Conservation (phyloP, 2,113 vertebrate genomes). For the Anoura caudifer region DNA sequence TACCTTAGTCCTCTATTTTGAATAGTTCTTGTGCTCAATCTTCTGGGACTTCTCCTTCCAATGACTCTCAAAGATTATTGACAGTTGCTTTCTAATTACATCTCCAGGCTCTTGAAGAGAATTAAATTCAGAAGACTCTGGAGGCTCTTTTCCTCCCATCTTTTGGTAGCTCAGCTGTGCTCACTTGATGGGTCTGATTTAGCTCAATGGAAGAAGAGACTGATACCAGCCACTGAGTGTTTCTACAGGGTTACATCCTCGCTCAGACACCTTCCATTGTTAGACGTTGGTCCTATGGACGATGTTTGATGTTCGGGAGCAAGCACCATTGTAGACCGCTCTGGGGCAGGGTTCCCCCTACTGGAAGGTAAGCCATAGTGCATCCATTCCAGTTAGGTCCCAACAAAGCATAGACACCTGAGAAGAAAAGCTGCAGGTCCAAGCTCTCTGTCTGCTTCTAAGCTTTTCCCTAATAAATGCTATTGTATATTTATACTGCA, state of each 20-base stretch:
- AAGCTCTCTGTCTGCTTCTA: background rate
- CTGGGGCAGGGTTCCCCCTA: background rate
- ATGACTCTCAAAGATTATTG: background rate
- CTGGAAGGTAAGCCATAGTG: background rate
- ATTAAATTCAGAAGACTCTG: background rate
- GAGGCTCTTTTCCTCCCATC: background rate
- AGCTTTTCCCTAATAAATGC: background rate
- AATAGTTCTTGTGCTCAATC: background rate
- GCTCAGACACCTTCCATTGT: background rate
- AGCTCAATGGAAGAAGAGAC: background rate
- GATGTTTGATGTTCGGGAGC: background rate
- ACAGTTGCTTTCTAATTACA: background rate
- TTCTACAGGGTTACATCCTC: background rate
- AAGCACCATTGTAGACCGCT: background rate
- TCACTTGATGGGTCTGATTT: background rate
- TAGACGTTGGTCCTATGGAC: background rate
- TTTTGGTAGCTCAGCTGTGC: background rate
- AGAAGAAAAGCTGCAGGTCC: background rate
- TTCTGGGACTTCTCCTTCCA: background rate
- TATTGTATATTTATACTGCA: background rate
- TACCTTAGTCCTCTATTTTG: background rate
- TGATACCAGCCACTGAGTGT: background rate
- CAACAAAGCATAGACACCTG: background rate
- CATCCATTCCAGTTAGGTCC: background rate
- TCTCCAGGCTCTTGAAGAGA: background rate